Evolutionary conservation across 2,797 vertebrate species (phyloP), one percentile per base, ranked within the genome.

Genomic region (Sitta carolinensis): DNA sequence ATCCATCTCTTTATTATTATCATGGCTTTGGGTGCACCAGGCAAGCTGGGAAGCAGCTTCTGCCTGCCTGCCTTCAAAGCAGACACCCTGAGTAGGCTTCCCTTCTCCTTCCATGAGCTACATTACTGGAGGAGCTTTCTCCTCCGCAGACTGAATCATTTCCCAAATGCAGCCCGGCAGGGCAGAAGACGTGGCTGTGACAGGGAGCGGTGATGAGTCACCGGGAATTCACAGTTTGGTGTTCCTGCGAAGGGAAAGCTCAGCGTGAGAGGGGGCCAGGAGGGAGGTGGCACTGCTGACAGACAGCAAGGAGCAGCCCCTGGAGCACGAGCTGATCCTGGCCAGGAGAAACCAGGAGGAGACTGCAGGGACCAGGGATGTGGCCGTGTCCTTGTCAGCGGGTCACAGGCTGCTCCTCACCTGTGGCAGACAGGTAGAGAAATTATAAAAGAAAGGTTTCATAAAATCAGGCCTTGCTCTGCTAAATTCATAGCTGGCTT

Each of bases 161-260:
- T 97, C 97, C 95, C 94, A 95, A 95, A 96, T 89, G 97, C 45
- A 97, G 96, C 95, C 86, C 89, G 79, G 94, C 84, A 92, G 34
- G 75, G 94, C 89, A 96, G 86, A 95, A 97, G 94, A 93, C 74
- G 22, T 76, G 2, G 75, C 95, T 89, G 91, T 96, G 94, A 89
- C 62, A 94, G 92, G 74, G 89, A 98, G 87, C 55, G 95, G 94
- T 32, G 90, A 90, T 97, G 97, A 97, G 95, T 97, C 95, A 97
- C 68, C 0, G n/a, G 95, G 95, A 96, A 68, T 86, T 95, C 95
- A 95, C 91, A 89, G 94, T 63, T 95, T 81, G 93, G 52, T 92
- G 95, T 78, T 95, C 94, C 97, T 81, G 90, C 88, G 74, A 78
- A 90, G 73, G 72, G 81, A 91, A 95, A 96, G 66, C 90, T 84